Percentiles rank a stretch among this genome's conserved stretches.
These are phyloP conservation scores for Drosophila melanogaster DNA, from an alignment of 1,140 invertebrate genomes.

Conservation along the genomic window DNA sequence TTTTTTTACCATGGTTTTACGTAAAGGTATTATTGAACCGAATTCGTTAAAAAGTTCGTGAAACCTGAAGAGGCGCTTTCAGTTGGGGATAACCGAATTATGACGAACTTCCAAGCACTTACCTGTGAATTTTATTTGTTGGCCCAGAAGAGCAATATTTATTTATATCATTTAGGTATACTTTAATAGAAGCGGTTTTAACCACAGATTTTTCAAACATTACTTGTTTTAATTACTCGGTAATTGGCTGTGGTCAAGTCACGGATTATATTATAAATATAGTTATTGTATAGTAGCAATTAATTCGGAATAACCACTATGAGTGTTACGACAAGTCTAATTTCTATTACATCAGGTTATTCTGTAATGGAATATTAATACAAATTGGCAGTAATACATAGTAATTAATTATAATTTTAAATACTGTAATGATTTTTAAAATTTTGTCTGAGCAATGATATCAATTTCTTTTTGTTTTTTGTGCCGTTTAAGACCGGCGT, in stretches of 20 bases:
- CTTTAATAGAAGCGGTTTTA: background rate
- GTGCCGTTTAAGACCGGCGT: conserved; percentile 8
- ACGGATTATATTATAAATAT: background rate
- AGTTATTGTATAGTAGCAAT: background rate
- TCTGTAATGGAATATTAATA: background rate
- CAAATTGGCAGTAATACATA: background rate
- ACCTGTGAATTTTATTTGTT: conserved; percentile 15
- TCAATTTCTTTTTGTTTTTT: too few relatives aligned
- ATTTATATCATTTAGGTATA: too few relatives aligned
- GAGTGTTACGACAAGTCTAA: too few relatives aligned
- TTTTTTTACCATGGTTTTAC: conserved; percentile 16
- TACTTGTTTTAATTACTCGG: background rate
- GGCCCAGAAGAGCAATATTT: too few relatives aligned
- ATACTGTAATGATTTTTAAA: background rate
- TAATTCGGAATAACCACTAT: background rate
- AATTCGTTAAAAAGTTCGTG: conserved; percentile 30
- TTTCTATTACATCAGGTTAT: conserved; percentile 8
- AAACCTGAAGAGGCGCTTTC: conserved; percentile 49
- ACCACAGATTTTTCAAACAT: background rate
- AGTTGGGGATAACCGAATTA: conserved; percentile 61
- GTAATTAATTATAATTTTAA: background rate
- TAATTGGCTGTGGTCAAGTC: background rate
- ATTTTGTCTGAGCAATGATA: too few relatives aligned
- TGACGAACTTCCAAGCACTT: conserved; percentile 61
- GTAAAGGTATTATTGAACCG: conserved; percentile 38